These are phyloP conservation scores for Nymphicus hollandicus DNA, from an alignment of 2,113 vertebrate genomes.

Conservation along the genomic window DNA sequence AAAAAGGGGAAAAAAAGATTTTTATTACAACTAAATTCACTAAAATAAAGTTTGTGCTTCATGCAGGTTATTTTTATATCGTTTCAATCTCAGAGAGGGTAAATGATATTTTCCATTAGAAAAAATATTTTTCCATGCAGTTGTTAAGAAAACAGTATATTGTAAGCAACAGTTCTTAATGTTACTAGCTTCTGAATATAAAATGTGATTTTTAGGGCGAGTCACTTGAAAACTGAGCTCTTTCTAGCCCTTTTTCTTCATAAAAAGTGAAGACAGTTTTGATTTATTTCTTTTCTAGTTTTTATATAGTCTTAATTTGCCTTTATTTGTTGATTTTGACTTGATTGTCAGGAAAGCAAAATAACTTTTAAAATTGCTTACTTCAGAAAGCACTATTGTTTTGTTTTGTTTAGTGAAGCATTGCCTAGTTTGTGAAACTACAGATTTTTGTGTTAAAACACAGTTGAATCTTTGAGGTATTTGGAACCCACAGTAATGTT, in stretches of 20 bases:
- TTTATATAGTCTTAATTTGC: background rate
- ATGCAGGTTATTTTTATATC: background rate
- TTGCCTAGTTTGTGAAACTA: background rate
- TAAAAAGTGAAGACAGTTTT: background rate
- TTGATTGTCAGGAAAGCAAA: background rate
- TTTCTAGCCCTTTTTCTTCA: background rate
- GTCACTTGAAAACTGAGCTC: background rate
- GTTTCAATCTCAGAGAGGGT: background rate
- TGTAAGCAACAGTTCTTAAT: background rate
- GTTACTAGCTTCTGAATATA: background rate
- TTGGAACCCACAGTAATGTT: background rate
- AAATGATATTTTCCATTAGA: background rate
- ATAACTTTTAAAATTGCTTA: background rate
- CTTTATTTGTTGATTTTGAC: background rate
- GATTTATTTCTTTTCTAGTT: background rate
- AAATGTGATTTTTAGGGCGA: background rate
- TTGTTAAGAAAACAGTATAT: background rate
- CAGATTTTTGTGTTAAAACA: background rate
- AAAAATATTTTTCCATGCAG: background rate
- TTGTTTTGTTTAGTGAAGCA: background rate
- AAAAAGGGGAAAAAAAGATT: background rate
- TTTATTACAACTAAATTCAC: background rate
- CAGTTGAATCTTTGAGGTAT: background rate
- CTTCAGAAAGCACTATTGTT: rapidly evolving
- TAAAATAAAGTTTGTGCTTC: background rate